A percentile compares a stretch with the other conserved stretches of the same genome.
phyloP scores from a whole-genome alignment of 2,888 invertebrate genomes.

The Spodoptera picta region DNA sequence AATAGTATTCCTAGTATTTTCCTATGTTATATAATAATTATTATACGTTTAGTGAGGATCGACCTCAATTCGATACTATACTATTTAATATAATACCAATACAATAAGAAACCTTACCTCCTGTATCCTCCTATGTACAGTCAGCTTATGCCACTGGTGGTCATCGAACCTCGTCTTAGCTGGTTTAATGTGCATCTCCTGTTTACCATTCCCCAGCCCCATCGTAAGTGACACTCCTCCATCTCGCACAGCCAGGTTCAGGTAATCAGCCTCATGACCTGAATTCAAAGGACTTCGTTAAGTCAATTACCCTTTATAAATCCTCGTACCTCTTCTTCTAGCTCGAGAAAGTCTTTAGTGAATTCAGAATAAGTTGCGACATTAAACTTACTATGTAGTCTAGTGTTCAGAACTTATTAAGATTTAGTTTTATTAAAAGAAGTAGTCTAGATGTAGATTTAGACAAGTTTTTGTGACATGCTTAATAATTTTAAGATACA shows the following conservation, averaged over 20 bases:
- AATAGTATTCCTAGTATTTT: too few relatives aligned
- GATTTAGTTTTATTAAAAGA: too few relatives aligned
- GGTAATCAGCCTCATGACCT: slow-evolving; percentile 96
- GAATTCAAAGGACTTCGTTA: slow-evolving; percentile 42
- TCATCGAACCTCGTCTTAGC: slow-evolving; percentile 97
- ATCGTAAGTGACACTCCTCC: slow-evolving; percentile 96
- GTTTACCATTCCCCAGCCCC: slow-evolving; percentile 96
- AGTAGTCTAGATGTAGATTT: too few relatives aligned
- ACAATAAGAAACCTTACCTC: slow-evolving; percentile 89
- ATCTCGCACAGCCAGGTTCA: slow-evolving; percentile 96
- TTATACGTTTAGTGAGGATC: too few relatives aligned
- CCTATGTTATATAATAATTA: too few relatives aligned
- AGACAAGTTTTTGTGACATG: too few relatives aligned
- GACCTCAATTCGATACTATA: too few relatives aligned
- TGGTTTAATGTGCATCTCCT: slow-evolving; percentile 96
- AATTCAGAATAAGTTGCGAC: slow-evolving; percentile 8
- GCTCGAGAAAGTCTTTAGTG: slow-evolving; percentile 6
- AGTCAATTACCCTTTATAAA: slow-evolving; percentile 23
- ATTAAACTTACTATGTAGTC: background rate
- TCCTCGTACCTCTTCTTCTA: slow-evolving; percentile 4
- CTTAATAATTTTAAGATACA: too few relatives aligned
- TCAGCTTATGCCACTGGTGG: slow-evolving; percentile 98
- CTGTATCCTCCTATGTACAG: slow-evolving; percentile 96
- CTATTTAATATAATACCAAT: too few relatives aligned
- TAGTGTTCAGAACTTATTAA: background rate